These are phyloP conservation scores for Grallaria varia DNA, from an alignment of 2,113 vertebrate species.

Conservation along the genomic window DNA sequence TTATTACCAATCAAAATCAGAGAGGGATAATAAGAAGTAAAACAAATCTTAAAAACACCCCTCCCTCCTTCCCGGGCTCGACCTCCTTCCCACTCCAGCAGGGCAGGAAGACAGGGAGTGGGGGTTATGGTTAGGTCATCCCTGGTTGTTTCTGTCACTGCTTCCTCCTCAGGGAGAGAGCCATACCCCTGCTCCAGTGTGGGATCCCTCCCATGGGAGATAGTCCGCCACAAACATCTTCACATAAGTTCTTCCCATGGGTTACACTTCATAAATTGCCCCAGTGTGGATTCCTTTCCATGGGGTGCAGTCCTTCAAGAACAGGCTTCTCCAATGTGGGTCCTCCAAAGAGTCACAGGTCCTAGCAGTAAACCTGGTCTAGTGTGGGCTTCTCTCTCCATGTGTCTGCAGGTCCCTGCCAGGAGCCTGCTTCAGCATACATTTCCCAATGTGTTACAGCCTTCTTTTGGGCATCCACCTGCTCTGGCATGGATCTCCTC, in stretches of 20 bases:
- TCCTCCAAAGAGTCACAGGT: neutral
- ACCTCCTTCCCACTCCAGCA: accelerated
- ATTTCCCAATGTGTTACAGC: neutral
- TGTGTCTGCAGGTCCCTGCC: neutral
- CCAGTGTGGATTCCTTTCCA: neutral
- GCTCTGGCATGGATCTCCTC: neutral
- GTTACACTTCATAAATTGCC: too few species aligned
- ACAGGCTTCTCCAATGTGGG: neutral
- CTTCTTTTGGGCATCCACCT: neutral
- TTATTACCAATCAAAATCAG: neutral
- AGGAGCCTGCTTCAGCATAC: neutral
- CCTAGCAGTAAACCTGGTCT: neutral
- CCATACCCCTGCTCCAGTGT: neutral
- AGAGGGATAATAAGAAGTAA: neutral
- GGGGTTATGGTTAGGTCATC: neutral
- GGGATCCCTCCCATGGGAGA: neutral
- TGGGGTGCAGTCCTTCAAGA: neutral
- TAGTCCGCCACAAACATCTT: neutral
- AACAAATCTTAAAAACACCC: neutral
- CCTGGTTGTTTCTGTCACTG: neutral
- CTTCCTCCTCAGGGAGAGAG: neutral
- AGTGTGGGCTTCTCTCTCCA: accelerated
- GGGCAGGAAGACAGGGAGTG: neutral
- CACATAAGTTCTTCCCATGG: too few species aligned
- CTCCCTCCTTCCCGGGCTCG: accelerated